phyloP scores from a whole-genome alignment of 2,797 vertebrate genomes.

The Tadarida brasiliensis region DNA sequence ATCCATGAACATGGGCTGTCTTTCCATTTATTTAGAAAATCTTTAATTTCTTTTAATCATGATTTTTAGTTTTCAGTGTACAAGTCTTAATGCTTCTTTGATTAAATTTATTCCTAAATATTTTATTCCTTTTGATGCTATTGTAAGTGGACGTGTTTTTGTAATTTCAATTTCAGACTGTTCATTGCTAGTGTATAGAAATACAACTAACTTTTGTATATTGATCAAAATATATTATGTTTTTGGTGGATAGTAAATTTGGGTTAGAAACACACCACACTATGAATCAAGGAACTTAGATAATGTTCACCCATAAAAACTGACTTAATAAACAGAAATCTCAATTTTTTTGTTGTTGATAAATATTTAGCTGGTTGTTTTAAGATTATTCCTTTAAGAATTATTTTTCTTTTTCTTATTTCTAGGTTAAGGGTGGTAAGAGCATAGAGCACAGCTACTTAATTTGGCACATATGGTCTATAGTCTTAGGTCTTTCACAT shows the following conservation, averaged over 20 bases:
- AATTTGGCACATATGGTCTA: background rate
- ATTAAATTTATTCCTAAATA: conserved; percentile 38
- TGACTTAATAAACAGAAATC: background rate
- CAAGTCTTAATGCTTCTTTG: background rate
- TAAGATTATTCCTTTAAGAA: background rate
- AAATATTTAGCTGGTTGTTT: conserved; percentile 28
- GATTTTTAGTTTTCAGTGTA: conserved; percentile 1
- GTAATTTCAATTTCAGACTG: conserved; percentile 23
- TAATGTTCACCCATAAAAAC: background rate
- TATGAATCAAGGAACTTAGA: background rate
- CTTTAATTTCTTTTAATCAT: conserved; percentile 8
- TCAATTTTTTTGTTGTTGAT: background rate
- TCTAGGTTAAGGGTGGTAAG: background rate
- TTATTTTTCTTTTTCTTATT: conserved; percentile 23
- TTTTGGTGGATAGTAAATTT: background rate
- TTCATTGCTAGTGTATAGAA: background rate
- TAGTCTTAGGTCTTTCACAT: background rate
- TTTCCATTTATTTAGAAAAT: conserved; percentile 20
- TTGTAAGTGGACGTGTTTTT: background rate
- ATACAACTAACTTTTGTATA: background rate
- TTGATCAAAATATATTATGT: background rate
- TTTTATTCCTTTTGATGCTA: background rate
- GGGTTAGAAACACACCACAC: background rate
- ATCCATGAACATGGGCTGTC: background rate
- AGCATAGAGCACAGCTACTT: background rate